Conservation (phyloP, 2,113 vertebrate species). For the Rhagologus leucostigma region DNA sequence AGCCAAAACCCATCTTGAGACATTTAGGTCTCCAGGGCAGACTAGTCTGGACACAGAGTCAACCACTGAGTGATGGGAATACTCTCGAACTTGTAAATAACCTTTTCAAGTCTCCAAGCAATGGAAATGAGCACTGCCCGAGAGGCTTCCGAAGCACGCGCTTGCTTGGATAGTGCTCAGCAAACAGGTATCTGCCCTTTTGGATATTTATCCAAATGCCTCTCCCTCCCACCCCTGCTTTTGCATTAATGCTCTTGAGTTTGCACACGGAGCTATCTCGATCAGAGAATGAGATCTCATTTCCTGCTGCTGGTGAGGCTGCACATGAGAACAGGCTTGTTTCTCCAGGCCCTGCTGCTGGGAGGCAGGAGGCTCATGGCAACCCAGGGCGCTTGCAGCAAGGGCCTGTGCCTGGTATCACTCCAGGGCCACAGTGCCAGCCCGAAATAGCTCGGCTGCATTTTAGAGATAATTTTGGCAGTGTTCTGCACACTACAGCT, state of each 20-base stretch:
- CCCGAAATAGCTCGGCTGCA: not conserved
- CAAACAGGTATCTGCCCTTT: not conserved
- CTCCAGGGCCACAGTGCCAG: not conserved
- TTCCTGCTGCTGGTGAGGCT: slow-evolving; percentile 38
- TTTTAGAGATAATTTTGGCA: not conserved
- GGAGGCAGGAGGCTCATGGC: not conserved
- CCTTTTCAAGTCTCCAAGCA: not conserved
- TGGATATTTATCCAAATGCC: not conserved
- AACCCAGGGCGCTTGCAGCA: not conserved
- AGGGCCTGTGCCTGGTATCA: not conserved
- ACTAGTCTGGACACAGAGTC: not conserved
- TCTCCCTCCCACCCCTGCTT: not conserved
- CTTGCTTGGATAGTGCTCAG: not conserved
- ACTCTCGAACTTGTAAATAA: not conserved
- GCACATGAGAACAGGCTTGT: not conserved
- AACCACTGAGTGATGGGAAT: not conserved
- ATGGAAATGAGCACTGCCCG: not conserved
- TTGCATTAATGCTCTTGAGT: not conserved
- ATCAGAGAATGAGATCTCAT: slow-evolving; percentile 1
- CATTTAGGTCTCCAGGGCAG: not conserved
- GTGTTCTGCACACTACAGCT: not conserved
- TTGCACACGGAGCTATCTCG: not conserved
- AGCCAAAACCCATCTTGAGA: not conserved
- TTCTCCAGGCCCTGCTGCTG: not conserved
- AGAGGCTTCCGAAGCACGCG: not conserved